phyloP scores from a whole-genome alignment of 1,140 invertebrate genomes.

The Triops cancriformis region DNA sequence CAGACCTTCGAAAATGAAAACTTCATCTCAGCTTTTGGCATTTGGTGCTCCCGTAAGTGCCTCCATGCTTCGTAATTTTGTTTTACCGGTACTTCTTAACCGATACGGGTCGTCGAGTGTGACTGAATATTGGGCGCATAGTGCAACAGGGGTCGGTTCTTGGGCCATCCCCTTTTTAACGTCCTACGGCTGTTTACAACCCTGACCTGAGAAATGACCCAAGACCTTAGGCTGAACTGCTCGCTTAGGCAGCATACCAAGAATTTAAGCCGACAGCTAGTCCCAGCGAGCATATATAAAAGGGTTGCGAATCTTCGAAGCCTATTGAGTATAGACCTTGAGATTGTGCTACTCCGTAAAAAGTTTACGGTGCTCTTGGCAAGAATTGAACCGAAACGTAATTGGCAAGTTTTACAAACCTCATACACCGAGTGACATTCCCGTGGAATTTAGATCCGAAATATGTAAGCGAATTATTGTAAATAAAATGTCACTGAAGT shows the following conservation, averaged over 20 bases:
- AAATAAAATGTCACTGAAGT: too few species aligned
- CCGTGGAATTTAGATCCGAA: too few species aligned
- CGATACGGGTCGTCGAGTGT: neutral
- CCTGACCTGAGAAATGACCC: neutral
- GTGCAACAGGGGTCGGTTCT: too few species aligned
- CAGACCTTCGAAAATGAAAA: too few species aligned
- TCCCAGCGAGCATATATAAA: neutral
- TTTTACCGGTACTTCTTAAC: neutral
- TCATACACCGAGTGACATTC: neutral
- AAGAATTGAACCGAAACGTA: neutral
- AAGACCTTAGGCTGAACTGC: slow-evolving; percentile 3
- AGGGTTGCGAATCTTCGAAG: neutral
- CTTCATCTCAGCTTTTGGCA: too few species aligned
- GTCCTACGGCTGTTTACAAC: slow-evolving; percentile 2
- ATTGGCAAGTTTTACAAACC: neutral
- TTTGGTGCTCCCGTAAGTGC: too few species aligned
- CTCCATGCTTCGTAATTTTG: too few species aligned
- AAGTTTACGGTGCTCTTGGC: neutral
- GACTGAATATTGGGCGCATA: neutral
- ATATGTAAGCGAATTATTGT: too few species aligned
- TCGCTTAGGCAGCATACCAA: neutral
- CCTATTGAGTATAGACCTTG: neutral
- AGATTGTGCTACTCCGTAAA: neutral
- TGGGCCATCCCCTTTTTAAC: neutral
- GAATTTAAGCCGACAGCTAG: neutral